These are phyloP conservation scores for Thymallus thymallus DNA, from an alignment of 2,113 vertebrate species.

Conservation along the genomic window DNA sequence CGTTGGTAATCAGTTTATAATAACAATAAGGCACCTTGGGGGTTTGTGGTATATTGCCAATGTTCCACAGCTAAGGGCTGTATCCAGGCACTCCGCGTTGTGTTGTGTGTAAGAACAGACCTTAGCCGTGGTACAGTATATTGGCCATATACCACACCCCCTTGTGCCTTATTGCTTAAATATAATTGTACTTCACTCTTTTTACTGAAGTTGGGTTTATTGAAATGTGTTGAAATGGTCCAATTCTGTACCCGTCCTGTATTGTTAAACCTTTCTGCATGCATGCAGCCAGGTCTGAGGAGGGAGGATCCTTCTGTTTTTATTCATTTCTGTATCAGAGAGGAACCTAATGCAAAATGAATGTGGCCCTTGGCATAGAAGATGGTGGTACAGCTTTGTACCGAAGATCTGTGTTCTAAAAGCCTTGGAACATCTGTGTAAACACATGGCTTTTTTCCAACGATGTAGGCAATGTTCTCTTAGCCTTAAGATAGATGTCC, in stretches of 20 bases:
- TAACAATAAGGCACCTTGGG: no score
- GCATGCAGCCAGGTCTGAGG: conserved; percentile 4
- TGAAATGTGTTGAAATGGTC: not conserved
- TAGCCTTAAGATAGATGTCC: conserved; percentile 75
- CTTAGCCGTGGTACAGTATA: no score
- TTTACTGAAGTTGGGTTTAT: not conserved
- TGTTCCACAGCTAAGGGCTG: no score
- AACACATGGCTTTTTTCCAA: conserved; percentile 73
- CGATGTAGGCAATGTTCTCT: conserved; percentile 66
- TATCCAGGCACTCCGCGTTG: no score
- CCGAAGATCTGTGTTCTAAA: conserved; percentile 65
- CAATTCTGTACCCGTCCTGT: not conserved
- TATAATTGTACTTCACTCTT: not conserved
- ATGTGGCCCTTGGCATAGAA: conserved; percentile 69
- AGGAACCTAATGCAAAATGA: conserved; percentile 75
- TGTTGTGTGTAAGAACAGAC: no score
- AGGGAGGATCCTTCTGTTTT: not conserved
- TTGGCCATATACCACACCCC: no score
- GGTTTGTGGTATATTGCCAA: no score
- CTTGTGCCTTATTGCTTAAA: not conserved
- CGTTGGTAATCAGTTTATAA: no score
- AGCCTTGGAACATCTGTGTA: conserved; percentile 76
- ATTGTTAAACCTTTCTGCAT: conserved; percentile 18
- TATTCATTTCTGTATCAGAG: conserved; percentile 63
- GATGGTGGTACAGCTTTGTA: conserved; percentile 51